Base-by-base conservation (phyloP, 2,113 vertebrate species). In the Hippocampus mohnikei region DNA sequence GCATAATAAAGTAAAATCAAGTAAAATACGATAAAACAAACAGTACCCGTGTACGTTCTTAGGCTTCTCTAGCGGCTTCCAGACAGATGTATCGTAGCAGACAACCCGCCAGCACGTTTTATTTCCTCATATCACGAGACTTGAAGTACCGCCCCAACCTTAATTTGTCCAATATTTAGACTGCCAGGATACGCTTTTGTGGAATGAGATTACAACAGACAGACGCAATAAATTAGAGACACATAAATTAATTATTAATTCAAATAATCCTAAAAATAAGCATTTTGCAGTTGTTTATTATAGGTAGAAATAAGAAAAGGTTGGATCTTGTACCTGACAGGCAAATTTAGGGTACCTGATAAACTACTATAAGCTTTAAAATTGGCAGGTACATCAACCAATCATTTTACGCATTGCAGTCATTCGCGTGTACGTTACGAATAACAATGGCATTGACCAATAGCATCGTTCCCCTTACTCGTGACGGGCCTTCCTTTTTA, bases 71-170 rank as follows among this genome's bases (percentile, higher is more conserved):
- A 2, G 0, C 1, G 0, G 5, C 0, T 8, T 66, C 16, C 3
- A 33, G 15, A 9, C 8, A 10, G 42, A 46, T 27, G 1, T 4
- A 44, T 16, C 3, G 63, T 44, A 16, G 12, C 13, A 21, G 18
- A 7, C 55, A 16, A 18, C 23, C 13, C 4, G 5, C 25, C 25
- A 60, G 41, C 50, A 50, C 63, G 15, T 13, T 69, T 79, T 74
- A 76, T 44, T 81, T 83, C 72, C 68, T 4, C 2, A 27, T 33
- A 27, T 90, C 90, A 90, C 29, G 29, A 3, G 29, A 33, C 29
- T 33, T 5, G 29, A 33, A 33, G 29, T 33, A 4, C 0, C 29
- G 29, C 29, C 29, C 29, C 3, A 33, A 4, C 0, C 3, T 33
- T 0, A 2, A 37, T 12, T 15, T 0, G 3, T 59, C 82, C 85